phyloP scores from a whole-genome alignment of 1,140 invertebrate species.

The Mycetomoellerius zeteki region DNA sequence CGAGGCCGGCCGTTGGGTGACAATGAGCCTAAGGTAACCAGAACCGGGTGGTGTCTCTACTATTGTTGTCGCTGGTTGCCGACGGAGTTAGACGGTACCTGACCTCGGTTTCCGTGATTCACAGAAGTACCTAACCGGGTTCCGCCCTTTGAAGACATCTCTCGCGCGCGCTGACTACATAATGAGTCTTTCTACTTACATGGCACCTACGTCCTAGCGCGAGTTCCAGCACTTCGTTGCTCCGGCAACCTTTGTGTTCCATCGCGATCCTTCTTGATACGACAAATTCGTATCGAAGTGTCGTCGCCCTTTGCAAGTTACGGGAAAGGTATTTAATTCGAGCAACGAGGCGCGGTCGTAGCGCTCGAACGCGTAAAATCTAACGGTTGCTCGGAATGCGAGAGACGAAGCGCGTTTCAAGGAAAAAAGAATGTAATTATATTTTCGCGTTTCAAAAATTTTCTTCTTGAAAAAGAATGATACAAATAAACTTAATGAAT shows the following conservation, averaged over 20 bases:
- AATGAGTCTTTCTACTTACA: constrained; percentile 70
- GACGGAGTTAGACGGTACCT: constrained; percentile 62
- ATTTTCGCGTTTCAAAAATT: not conserved
- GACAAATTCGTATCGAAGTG: constrained; percentile 60
- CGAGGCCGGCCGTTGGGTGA: constrained; percentile 52
- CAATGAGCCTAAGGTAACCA: constrained; percentile 74
- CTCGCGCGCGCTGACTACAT: constrained; percentile 54
- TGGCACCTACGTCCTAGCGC: not conserved
- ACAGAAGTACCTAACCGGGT: constrained; percentile 52
- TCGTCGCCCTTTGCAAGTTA: constrained; percentile 20
- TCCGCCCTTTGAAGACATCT: constrained; percentile 62
- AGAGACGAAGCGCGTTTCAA: not conserved
- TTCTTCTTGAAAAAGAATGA: not conserved
- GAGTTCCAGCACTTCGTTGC: constrained; percentile 54
- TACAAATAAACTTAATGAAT: not conserved
- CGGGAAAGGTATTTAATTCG: constrained; percentile 43
- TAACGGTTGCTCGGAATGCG: not conserved
- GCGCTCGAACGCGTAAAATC: constrained; percentile 7
- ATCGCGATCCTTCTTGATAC: constrained; percentile 48
- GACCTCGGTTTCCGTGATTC: constrained; percentile 65
- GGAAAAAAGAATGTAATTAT: constrained; percentile 18
- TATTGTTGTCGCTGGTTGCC: constrained; percentile 57
- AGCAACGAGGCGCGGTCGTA: not conserved
- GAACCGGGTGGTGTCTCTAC: constrained; percentile 42
- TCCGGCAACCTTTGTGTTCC: constrained; percentile 48